Conservation (phyloP, 2,888 invertebrate genomes). For the Orgyia antiqua region DNA sequence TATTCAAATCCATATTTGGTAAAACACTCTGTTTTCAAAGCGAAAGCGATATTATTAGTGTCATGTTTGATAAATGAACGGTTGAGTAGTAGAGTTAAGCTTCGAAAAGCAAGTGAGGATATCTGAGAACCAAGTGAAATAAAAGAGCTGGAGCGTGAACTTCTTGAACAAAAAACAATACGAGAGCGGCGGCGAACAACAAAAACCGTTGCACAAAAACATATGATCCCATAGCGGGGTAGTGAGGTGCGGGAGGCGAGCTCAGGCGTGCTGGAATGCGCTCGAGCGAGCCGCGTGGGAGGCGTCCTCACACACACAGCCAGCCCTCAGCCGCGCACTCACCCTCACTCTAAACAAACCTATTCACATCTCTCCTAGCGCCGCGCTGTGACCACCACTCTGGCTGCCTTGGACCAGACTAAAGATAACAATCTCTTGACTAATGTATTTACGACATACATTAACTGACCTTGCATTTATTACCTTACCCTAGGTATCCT, state of each 20-base stretch:
- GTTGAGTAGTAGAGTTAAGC: too few species aligned
- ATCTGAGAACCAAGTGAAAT: slow-evolving; percentile 62
- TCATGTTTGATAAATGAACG: too few species aligned
- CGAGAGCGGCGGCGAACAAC: slow-evolving; percentile 73
- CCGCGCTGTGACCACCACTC: slow-evolving; percentile 3
- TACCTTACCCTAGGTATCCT: too few species aligned
- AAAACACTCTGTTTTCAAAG: too few species aligned
- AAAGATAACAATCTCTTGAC: slow-evolving; percentile 26
- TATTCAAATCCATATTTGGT: too few species aligned
- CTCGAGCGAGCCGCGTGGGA: slow-evolving; percentile 74
- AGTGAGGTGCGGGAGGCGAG: slow-evolving; percentile 39
- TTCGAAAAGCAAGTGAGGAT: slow-evolving; percentile 54
- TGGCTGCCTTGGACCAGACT: too few species aligned
- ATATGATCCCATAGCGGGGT: slow-evolving; percentile 72
- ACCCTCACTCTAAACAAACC: slow-evolving; percentile 68
- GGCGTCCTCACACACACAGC: slow-evolving; percentile 67
- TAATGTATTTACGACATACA: too few species aligned
- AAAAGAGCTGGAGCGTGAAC: slow-evolving; percentile 72
- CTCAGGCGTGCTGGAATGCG: slow-evolving; percentile 77
- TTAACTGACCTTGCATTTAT: too few species aligned
- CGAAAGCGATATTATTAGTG: too few species aligned
- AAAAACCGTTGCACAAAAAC: slow-evolving; percentile 79
- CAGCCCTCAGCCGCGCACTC: slow-evolving; percentile 40
- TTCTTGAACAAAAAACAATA: slow-evolving; percentile 64
- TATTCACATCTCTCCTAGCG: slow-evolving; percentile 45